phyloP scores from a whole-genome alignment of 2,888 invertebrate genomes.

The Choreutis nemorana region DNA sequence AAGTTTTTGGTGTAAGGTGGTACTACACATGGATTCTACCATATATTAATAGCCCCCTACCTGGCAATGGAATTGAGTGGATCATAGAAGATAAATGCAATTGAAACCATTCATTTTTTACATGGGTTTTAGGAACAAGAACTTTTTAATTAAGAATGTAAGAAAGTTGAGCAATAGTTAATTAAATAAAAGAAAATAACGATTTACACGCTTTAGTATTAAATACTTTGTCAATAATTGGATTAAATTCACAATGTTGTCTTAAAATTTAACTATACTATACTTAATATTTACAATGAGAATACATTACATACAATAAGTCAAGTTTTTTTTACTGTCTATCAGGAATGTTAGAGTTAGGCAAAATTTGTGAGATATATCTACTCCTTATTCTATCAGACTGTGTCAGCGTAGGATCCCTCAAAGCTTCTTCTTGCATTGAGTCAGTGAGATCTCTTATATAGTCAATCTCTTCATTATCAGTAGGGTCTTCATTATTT shows the following conservation, averaged over 20 bases:
- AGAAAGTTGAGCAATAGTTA: no score
- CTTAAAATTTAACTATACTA: no score
- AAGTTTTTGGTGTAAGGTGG: slow-evolving; percentile 84
- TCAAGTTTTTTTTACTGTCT: slow-evolving; percentile 36
- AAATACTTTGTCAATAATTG: no score
- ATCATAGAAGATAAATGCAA: slow-evolving; percentile 24
- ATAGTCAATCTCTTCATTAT: slow-evolving; percentile 40
- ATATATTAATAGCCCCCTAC: slow-evolving; percentile 76
- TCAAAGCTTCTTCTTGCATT: slow-evolving; percentile 18
- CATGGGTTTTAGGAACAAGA: no score
- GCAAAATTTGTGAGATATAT: slow-evolving; percentile 56
- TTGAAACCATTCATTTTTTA: no score
- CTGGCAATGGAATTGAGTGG: slow-evolving; percentile 75
- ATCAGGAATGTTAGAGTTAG: slow-evolving; percentile 43
- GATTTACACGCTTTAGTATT: no score
- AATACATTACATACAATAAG: no score
- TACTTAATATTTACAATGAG: no score
- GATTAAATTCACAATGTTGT: no score
- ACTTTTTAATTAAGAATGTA: no score
- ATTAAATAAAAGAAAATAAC: no score
- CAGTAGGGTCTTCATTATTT: slow-evolving; percentile 36
- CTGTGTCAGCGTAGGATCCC: slow-evolving; percentile 31
- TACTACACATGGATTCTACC: slow-evolving; percentile 82
- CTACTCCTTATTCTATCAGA: slow-evolving; percentile 55
- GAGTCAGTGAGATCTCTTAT: no score